Evolutionary conservation across 2,888 invertebrate species (phyloP), one percentile per base, ranked within the genome.

Genomic region (Brachyptera risi): DNA sequence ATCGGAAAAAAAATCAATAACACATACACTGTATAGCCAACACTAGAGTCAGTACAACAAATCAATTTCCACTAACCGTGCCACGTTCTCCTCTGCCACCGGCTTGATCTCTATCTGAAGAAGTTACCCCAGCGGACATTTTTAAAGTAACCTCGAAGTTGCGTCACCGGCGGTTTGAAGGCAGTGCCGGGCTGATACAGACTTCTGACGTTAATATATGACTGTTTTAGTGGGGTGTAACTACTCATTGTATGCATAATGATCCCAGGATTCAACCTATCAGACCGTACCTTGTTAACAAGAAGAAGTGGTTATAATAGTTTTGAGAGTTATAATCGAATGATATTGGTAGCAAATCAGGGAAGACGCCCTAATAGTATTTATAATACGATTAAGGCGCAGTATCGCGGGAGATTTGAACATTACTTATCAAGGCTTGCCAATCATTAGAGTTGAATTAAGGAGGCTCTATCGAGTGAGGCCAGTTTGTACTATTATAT

Each of bases 131-230:
- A 31, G 31, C 13, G 3, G 51, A 51, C 51, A 51, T 51, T 51
- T 51, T 51, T 51, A 51, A 51, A 51, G 51, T 51, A 51, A 51
- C 27, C 7, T 50, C n/a, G 9, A 31, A n/a, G 17, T 17, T 51
- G 51, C 51, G 51, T 51, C 51, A 51, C 51, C 51, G 51, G 1
- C 51, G 15, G 51, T 15, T 51, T 51, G 27, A 27, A 51, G 51
- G 31, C 17, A 15, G 51, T 26, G 27, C 51, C 27, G 31, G 51
- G 51, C 51, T 31, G 26, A 21, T 17, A 9, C 44, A 15, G 9
- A 13, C 27, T 17, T 26, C 31, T 51, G 51, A 51, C 51, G 51
- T 26, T 51, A 51, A 51, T 51, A 51, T 51, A 51, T 51, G 31
- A 51, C 35, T 26, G 51, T 51, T 51, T 17, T 51, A 44, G 7